phyloP scores from a whole-genome alignment of 2,888 invertebrate genomes.

The Flexamia atlantica region DNA sequence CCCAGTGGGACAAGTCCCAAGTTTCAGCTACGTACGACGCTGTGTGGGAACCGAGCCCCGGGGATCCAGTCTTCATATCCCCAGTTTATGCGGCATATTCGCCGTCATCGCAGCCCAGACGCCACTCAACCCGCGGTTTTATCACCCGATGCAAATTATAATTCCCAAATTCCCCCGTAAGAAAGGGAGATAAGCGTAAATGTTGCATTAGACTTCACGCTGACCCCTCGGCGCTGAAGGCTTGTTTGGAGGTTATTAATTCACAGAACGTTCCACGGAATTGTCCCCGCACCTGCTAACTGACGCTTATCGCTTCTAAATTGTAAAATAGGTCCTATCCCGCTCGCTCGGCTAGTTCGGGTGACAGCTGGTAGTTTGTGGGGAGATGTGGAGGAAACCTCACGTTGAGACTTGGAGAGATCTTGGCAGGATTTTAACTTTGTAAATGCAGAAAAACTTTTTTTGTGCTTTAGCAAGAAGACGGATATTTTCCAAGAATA shows the following conservation, averaged over 20 bases:
- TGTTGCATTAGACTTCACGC: constrained; percentile 44
- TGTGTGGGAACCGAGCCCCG: not conserved
- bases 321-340: constrained; percentile 13
- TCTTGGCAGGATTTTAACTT: no score
- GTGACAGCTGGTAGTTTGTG: not conserved
- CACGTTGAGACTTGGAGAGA: no score
- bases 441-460: no score
- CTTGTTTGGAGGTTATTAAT: constrained; percentile 32
- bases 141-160: constrained; percentile 42
- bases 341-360: not conserved
- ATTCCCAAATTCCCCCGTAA: constrained; percentile 27
- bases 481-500: no score
- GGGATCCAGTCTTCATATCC: not conserved
- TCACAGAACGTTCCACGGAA: not conserved
- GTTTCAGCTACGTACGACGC: not conserved
- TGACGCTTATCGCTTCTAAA: constrained; percentile 49
- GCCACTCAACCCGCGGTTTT: constrained; percentile 36
- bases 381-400: no score
- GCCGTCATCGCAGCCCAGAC: constrained; percentile 24
- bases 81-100: constrained; percentile 30
- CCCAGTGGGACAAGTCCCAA: not conserved
- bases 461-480: no score
- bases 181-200: constrained; percentile 36
- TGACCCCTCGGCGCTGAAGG: not conserved
- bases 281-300: constrained; percentile 4